Evolutionary conservation across 1,140 invertebrate species (phyloP).

Genomic region (Lepidurus arcticus): DNA sequence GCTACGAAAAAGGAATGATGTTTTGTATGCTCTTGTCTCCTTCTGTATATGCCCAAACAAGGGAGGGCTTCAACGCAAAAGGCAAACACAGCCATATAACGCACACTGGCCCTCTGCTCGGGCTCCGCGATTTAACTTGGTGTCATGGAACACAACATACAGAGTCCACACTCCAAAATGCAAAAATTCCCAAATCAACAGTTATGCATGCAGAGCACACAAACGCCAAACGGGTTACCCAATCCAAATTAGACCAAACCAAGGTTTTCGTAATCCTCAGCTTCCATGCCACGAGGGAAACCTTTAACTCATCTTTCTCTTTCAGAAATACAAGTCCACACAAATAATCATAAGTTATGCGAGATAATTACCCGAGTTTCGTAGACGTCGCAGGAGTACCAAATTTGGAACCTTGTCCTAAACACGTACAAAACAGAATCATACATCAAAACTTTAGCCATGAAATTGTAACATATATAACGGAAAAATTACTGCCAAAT

Average conservation of each 20-base stretch:
- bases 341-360: neutral
- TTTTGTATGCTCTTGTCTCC: slow-evolving; percentile 21
- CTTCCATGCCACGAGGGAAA: too few relatives aligned
- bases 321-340: neutral
- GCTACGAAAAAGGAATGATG: slow-evolving; percentile 3
- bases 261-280: neutral
- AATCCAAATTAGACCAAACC: slow-evolving; percentile 11
- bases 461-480: neutral
- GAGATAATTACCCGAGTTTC: neutral
- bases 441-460: neutral
- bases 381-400: neutral
- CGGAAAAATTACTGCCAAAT: neutral
- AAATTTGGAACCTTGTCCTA: slow-evolving; percentile 1
- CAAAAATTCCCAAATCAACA: neutral
- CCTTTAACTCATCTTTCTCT: slow-evolving; percentile 9
- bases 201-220: slow-evolving; percentile 8
- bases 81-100: slow-evolving; percentile 18
- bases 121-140: slow-evolving; percentile 8
- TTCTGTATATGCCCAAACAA: slow-evolving; percentile 19
- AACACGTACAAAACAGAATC: neutral
- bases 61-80: slow-evolving; percentile 13
- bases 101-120: neutral
- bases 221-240: neutral
- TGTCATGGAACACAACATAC: neutral
- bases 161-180: neutral